Base-by-base conservation (phyloP, 2,797 vertebrate genomes). In the Bufotes viridis region DNA sequence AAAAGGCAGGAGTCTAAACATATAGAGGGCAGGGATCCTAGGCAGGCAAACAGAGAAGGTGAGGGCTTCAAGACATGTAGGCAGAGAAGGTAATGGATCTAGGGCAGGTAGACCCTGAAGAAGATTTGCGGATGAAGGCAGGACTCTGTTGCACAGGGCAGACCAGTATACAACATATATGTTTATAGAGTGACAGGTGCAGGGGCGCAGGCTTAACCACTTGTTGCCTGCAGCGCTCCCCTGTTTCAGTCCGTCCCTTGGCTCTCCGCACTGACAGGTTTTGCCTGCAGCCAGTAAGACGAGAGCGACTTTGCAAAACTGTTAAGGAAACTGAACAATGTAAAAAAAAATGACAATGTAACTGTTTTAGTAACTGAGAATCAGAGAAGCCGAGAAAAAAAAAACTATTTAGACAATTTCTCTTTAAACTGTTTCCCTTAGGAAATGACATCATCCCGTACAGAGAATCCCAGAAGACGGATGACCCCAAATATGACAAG, bases 261-360 rank as follows among this genome's bases (percentile, higher is more conserved):
- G 9, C 4, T 82, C 51, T 57, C 22, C 14, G 53, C 18, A 2
- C 34, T 74, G 70, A 76, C 70, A 84, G 70, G 57, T 84, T 49
- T 60, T 11, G 70, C 82, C 82, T 58, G 29, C 26, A 63, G 82
- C 29, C 55, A 75, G 70, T 61, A 75, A 60, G 26, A 74, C 20
- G 24, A 84, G 29, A 84, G 29, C 6, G 13, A n/a, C 82, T 58
- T 22, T 53, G 42, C 26, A 22, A 84, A 84, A 84, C 82, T 26
- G 57, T 49, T 61, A 42, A 84, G 82, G 82, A 84, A 84, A 84
- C 76, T 22, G 55, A 84, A 76, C 9, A 42, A 3, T 75, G 55
- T 75, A 63, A 84, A 76, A 63, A 84, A 76, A 61, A 60, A 61
- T 84, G 34, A 75, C 82, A 76, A 49, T 84, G 60, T 51, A 84